Conservation (phyloP, 2,888 invertebrate species). For the Lordiphosa fenestrarum region DNA sequence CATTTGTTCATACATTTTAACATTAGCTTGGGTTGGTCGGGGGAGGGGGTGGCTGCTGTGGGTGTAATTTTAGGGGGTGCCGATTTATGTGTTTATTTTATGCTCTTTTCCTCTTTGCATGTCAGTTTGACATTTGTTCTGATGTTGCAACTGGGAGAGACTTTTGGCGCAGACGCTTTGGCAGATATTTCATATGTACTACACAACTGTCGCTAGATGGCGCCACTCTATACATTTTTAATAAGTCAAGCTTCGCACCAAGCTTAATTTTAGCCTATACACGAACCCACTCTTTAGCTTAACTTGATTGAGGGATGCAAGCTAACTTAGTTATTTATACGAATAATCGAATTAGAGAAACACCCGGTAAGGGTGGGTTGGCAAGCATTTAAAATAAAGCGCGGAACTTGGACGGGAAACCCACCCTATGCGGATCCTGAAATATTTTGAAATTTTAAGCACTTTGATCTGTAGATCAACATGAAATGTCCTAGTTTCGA, state of each 20-base stretch:
- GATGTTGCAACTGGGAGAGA: background rate
- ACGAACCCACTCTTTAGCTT: slow-evolving; percentile 2
- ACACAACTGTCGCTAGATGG: slow-evolving; percentile 24
- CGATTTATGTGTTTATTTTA: slow-evolving; percentile 51
- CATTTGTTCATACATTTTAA: background rate
- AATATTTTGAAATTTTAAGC: too few relatives aligned
- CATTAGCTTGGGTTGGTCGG: slow-evolving; percentile 2
- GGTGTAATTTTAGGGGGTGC: slow-evolving; percentile 37
- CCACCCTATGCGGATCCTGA: too few relatives aligned
- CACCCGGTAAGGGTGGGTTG: too few relatives aligned
- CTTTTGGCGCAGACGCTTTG: slow-evolving; percentile 1
- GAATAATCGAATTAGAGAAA: too few relatives aligned
- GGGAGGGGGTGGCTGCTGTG: slow-evolving; percentile 2
- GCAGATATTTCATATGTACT: too few relatives aligned
- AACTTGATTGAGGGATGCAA: background rate
- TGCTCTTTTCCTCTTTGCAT: slow-evolving; percentile 52
- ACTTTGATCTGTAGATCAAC: too few relatives aligned
- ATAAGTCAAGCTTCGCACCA: background rate
- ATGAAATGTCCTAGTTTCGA: too few relatives aligned
- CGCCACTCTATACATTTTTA: slow-evolving; percentile 6
- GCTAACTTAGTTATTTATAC: too few relatives aligned
- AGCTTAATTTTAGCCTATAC: slow-evolving; percentile 1
- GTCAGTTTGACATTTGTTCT: slow-evolving; percentile 61
- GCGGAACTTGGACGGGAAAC: too few relatives aligned
- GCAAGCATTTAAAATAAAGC: too few relatives aligned